Evolutionary conservation across 2,113 vertebrate genomes (phyloP).

Genomic region (Lycocorax pyrrhopterus): DNA sequence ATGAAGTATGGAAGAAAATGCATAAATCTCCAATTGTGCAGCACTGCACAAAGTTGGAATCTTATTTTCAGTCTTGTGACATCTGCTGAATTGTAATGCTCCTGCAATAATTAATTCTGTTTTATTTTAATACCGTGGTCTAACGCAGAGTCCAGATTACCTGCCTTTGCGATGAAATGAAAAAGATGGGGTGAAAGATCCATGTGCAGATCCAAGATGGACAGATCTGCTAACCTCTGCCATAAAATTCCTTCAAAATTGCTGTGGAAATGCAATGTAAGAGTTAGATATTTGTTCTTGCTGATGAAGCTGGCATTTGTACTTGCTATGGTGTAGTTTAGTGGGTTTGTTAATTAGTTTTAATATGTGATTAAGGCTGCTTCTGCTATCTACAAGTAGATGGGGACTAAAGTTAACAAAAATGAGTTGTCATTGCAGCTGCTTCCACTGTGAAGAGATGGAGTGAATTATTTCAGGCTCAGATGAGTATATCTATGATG

Average conservation of each 20-base stretch:
- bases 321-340: neutral
- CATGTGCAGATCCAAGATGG: neutral
- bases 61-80: neutral
- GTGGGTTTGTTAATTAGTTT: constrained; percentile 37
- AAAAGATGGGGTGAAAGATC: neutral
- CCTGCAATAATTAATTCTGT: neutral
- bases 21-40: neutral
- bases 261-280: neutral
- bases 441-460: constrained; percentile 31
- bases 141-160: neutral
- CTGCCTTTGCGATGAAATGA: neutral
- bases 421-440: constrained; percentile 46
- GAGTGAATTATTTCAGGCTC: constrained; percentile 1
- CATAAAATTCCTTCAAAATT: neutral
- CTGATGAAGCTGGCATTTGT: constrained; percentile 4
- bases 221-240: neutral
- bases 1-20: neutral
- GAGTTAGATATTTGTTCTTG: neutral
- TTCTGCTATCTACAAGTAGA: constrained; percentile 8
- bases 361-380: neutral
- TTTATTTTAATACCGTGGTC: neutral
- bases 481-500: neutral
- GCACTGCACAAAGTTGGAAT: neutral
- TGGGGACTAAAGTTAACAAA: constrained; percentile 13
- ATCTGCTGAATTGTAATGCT: neutral